Evolutionary conservation across 2,113 vertebrate species (phyloP).

Genomic region (Odontesthes bonariensis): DNA sequence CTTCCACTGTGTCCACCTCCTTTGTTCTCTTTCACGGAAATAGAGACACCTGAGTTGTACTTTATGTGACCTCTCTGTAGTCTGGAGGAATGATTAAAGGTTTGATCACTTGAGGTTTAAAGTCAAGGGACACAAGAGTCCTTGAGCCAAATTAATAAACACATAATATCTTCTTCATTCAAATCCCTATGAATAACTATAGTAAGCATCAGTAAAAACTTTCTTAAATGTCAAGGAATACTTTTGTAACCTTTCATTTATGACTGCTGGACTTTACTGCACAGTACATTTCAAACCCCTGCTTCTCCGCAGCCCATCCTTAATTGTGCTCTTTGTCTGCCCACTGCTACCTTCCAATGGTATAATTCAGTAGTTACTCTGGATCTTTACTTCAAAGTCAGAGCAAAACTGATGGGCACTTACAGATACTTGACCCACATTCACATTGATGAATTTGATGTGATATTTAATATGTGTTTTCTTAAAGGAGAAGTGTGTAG

Average conservation of each 20-base stretch:
- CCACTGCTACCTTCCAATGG: constrained; percentile 31
- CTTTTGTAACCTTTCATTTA: constrained; percentile 1
- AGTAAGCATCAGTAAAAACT: background rate
- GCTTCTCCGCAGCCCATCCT: constrained; percentile 29
- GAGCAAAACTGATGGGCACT: background rate
- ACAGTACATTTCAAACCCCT: constrained; percentile 21
- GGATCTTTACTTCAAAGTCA: constrained; percentile 1
- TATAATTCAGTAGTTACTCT: background rate
- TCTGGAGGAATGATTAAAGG: background rate
- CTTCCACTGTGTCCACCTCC: background rate
- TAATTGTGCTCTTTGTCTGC: constrained; percentile 31
- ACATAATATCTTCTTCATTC: background rate
- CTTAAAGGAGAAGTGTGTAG: background rate
- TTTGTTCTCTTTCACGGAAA: background rate
- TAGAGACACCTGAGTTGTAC: constrained; percentile 1
- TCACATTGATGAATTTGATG: background rate
- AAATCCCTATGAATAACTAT: constrained; percentile 9
- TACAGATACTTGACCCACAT: background rate
- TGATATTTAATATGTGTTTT: background rate
- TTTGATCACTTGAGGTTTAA: constrained; percentile 6
- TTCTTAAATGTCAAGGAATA: background rate
- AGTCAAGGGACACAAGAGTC: background rate
- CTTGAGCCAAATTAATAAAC: constrained; percentile 11
- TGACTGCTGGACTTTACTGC: constrained; percentile 6
- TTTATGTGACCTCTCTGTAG: constrained; percentile 15